Conservation (phyloP, 2,888 invertebrate genomes). For the Nephrotoma flavescens region DNA sequence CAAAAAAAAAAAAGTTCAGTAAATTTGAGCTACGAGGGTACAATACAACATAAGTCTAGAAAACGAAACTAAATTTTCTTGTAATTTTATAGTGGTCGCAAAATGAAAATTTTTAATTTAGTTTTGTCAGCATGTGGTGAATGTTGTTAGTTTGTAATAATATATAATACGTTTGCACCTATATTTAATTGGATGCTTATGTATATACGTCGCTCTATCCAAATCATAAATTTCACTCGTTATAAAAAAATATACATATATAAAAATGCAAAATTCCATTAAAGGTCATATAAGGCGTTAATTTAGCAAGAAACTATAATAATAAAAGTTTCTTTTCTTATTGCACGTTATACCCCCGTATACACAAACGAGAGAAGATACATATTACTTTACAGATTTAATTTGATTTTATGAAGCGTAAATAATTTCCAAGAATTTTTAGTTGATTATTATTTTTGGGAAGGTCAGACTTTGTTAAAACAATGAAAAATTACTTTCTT, state of each 20-base stretch:
- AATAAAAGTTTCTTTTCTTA: not conserved
- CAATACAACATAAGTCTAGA: not conserved
- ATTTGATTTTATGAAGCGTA: not conserved
- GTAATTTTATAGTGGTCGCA: not conserved
- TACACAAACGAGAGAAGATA: not conserved
- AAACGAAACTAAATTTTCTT: not conserved
- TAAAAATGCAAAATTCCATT: not conserved
- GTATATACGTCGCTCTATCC: not conserved
- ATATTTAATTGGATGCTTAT: not conserved
- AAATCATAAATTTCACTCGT: not conserved
- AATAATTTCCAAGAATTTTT: not conserved
- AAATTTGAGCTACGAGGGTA: not conserved
- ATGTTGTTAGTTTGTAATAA: not conserved
- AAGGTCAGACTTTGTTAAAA: not conserved
- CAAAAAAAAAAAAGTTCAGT: not conserved
- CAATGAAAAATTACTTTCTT: not conserved
- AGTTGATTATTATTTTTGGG: not conserved
- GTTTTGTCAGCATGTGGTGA: not conserved
- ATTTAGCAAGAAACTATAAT: not conserved
- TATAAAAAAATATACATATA: not conserved
- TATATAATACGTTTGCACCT: not conserved
- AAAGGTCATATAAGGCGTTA: not conserved
- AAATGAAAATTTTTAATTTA: not conserved
- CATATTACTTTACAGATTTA: not conserved
- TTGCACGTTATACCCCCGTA: not conserved